A percentile compares a stretch with the other conserved stretches of the same genome.
Conservation (phyloP, 2,888 invertebrate genomes). For the Cryptus armator region DNA sequence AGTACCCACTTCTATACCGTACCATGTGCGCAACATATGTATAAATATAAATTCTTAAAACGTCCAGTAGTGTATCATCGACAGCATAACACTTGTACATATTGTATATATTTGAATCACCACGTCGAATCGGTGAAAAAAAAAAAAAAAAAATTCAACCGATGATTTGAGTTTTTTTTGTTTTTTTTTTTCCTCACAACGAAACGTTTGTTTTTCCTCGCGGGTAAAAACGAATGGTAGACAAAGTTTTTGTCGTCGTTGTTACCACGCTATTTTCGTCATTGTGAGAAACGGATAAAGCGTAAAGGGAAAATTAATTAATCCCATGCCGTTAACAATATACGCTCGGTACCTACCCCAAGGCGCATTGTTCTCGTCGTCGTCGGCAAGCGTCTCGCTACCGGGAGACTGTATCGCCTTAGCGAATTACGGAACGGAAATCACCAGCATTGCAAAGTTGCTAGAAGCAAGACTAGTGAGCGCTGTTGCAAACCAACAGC, state of each 20-base stretch:
- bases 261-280: no score
- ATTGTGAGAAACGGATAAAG: neutral
- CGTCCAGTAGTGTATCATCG: neutral
- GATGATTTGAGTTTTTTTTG: neutral
- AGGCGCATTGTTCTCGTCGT: neutral
- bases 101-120: no score
- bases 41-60: slow-evolving; percentile 81
- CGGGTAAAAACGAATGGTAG: no score
- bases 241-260: no score
- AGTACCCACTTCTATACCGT: slow-evolving; percentile 68
- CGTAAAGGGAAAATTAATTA: slow-evolving; percentile 43
- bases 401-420: neutral
- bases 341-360: neutral
- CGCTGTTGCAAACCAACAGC: slow-evolving; percentile 10
- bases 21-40: slow-evolving; percentile 84
- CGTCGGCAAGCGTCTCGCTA: neutral
- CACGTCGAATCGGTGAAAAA: no score
- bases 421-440: slow-evolving; percentile 19
- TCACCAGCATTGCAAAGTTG: slow-evolving; percentile 17
- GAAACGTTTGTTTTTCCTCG: no score
- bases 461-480: slow-evolving; percentile 1
- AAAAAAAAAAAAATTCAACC: no score
- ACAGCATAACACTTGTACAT: neutral
- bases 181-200: neutral
- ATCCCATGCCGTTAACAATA: slow-evolving; percentile 47